A percentile compares a stretch with the other conserved stretches of the same genome.
These are phyloP conservation scores for Papilio demoleus DNA, from an alignment of 2,888 invertebrate species.

Conservation along the genomic window DNA sequence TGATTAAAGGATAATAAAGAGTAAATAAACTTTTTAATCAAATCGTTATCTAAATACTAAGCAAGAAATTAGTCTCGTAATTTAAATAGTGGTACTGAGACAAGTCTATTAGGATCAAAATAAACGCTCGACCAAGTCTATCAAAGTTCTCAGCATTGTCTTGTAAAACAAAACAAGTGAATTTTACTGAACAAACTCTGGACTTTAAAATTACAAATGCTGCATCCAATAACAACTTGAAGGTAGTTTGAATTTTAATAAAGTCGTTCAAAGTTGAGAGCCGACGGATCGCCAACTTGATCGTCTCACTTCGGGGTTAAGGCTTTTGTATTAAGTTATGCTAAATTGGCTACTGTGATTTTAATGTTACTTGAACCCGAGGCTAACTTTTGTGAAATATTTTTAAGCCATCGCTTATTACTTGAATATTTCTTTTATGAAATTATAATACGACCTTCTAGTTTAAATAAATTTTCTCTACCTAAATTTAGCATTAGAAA, in stretches of 20 bases:
- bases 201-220: constrained; percentile 39
- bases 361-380: constrained; percentile 41
- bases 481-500: no score
- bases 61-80: not conserved
- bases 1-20: not conserved
- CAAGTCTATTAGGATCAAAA: constrained; percentile 7
- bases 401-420: constrained; percentile 10
- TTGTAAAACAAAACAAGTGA: constrained; percentile 27
- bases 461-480: not conserved
- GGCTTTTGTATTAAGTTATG: constrained; percentile 54
- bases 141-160: not conserved
- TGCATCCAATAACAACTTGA: constrained; percentile 42
- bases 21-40: not conserved
- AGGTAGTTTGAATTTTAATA: constrained; percentile 45
- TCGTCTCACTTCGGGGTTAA: constrained; percentile 48
- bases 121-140: not conserved
- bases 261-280: constrained; percentile 40
- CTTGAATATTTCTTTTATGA: constrained; percentile 16
- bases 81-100: not conserved
- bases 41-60: not conserved
- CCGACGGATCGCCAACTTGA: constrained; percentile 41
- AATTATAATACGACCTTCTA: constrained; percentile 1
- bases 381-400: constrained; percentile 14
- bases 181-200: constrained; percentile 18
- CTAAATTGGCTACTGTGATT: constrained; percentile 49